Base-by-base conservation (phyloP, 2,113 vertebrate species). In the Rhinopithecus roxellana region DNA sequence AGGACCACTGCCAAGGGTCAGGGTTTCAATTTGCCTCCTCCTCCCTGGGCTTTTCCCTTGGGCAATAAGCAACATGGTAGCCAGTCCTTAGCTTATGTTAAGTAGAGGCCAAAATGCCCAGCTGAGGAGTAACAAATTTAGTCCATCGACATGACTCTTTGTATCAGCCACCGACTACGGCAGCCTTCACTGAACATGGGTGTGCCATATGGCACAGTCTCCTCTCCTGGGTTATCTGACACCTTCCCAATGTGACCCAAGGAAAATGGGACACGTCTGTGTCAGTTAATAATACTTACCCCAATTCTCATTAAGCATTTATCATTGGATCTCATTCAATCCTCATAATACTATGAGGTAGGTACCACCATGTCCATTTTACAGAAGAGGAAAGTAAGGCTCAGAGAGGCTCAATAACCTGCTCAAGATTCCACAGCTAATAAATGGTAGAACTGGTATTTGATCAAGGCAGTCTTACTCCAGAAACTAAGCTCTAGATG, bases 11-110 rank as follows among this genome's bases (percentile, higher is more conserved):
- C 94, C 96, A 95, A 97, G 69, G 90, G 40, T 88, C 78, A 32
- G 95, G n/a, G 90, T 97, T 74, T 92, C 57, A 67, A 70, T 57
- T 80, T 16, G 3, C 55, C 52, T 85, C 74, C 78, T 86, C 89
- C 48, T 69, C 48, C 79, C 79, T 17, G 35, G 50, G 57, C 17
- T 92, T 30, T 89, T 80, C 7, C 35, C 35, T 74, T 91, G 40
- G 40, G 50, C 16, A 61, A 95, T 93, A 86, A 96, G 92, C 89
- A 93, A 80, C 67, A 84, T 55, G 48, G 92, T 40, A 83, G 75
- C 89, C n/a, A 86, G 38, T 50, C 69, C 30, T 84, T 18, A 67
- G 50, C n/a, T 91, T 75, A 72, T 18, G 93, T 43, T 75, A 64
- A 84, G 81, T 18, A 43, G 23, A 67, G 48, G 87, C 84, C 75